A percentile compares a stretch with the other conserved stretches of the same genome.
Conservation (phyloP, 2,888 invertebrate genomes). For the Listrodromus nycthemerus region DNA sequence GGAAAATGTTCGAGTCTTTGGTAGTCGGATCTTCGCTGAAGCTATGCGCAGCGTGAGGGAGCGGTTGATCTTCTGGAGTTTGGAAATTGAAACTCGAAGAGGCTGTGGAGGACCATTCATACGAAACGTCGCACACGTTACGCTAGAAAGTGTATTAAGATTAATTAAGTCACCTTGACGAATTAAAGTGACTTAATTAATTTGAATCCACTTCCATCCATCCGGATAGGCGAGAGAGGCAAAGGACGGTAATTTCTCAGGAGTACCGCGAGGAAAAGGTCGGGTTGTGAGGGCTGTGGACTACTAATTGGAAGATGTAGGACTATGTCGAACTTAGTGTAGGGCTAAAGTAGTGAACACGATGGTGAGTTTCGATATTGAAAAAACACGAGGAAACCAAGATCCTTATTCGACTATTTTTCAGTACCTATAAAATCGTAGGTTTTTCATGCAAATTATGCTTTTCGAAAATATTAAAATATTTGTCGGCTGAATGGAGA, state of each 20-base stretch:
- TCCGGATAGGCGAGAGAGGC: constrained; percentile 15
- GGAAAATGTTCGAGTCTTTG: not conserved
- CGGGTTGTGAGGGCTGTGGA: not conserved
- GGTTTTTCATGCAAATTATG: not conserved
- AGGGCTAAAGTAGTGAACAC: not conserved
- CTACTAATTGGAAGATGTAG: constrained; percentile 8
- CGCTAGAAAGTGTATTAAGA: constrained; percentile 54
- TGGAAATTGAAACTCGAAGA: constrained; percentile 13
- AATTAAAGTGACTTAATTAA: constrained; percentile 19
- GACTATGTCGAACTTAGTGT: not conserved
- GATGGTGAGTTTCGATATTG: not conserved
- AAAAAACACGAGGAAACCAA: not conserved
- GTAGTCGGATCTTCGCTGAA: not conserved
- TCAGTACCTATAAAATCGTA: not conserved
- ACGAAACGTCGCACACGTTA: not conserved
- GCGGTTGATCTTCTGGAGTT: not conserved
- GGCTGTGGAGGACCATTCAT: constrained; percentile 19
- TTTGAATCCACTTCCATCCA: not conserved
- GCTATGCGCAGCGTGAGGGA: not conserved
- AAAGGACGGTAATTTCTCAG: constrained; percentile 30
- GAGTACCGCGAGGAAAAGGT: not conserved
- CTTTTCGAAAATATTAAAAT: not conserved
- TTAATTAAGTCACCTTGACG: constrained; percentile 62
- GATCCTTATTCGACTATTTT: not conserved
- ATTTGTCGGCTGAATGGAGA: not conserved